Evolutionary conservation across 2,113 vertebrate species (phyloP).

Genomic region (Otis tarda): DNA sequence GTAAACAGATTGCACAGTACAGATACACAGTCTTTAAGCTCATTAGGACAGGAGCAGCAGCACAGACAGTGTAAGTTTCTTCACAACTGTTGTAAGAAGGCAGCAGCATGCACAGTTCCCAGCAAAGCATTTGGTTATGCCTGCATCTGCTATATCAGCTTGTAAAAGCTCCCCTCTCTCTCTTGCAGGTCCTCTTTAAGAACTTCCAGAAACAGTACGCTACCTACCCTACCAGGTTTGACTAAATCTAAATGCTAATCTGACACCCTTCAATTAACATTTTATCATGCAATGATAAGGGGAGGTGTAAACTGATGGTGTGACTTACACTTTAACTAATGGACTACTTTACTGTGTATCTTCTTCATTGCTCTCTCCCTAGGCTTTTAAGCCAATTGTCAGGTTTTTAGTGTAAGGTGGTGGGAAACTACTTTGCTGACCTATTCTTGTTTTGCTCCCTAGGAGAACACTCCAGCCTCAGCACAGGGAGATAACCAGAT

Average conservation of each 20-base stretch:
- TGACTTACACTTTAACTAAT: background rate
- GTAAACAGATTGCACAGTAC: background rate
- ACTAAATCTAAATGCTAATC: background rate
- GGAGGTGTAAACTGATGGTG: background rate
- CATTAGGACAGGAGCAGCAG: conserved; percentile 18
- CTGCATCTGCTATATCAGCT: background rate
- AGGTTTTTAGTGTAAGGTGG: background rate
- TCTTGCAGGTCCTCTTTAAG: background rate
- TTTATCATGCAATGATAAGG: background rate
- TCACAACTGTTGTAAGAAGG: background rate
- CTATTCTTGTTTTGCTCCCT: background rate
- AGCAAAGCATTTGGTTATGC: background rate
- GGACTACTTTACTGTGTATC: background rate
- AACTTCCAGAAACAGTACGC: background rate
- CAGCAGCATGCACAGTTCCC: conserved; percentile 14
- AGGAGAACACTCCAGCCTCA: background rate
- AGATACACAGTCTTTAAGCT: background rate
- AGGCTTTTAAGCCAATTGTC: background rate
- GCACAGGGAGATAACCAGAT: background rate
- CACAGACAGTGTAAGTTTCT: background rate
- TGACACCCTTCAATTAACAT: background rate
- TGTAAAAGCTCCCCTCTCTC: background rate
- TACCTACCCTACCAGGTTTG: background rate
- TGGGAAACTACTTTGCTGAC: background rate
- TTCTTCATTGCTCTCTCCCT: background rate